Evolutionary conservation across 2,797 vertebrate genomes (phyloP).

Genomic region (Meda fulgida): DNA sequence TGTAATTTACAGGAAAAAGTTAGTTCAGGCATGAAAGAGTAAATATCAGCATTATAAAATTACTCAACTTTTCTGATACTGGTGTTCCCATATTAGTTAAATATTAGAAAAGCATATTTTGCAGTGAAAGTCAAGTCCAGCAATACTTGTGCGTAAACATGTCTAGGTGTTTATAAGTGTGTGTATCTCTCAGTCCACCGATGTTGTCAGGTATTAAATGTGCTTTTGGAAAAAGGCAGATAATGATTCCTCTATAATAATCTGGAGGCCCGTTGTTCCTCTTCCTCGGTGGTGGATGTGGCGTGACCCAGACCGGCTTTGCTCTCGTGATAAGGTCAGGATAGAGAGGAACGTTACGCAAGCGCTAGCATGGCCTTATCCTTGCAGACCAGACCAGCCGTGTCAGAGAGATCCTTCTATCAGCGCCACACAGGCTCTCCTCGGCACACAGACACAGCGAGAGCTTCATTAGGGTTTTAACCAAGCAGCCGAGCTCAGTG

Average conservation of each 20-base stretch:
- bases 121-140: neutral
- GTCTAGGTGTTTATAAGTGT: constrained; percentile 25
- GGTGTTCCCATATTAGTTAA: too few species aligned
- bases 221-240: constrained; percentile 72
- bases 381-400: constrained; percentile 76
- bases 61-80: too few species aligned
- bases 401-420: constrained; percentile 87
- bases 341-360: constrained; percentile 73
- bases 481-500: constrained; percentile 58
- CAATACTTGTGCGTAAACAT: neutral
- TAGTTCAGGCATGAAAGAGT: too few species aligned
- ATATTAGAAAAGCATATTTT: too few species aligned
- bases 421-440: constrained; percentile 83
- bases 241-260: constrained; percentile 80
- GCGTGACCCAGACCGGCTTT: constrained; percentile 82
- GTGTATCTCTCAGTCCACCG: constrained; percentile 60
- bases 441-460: constrained; percentile 81
- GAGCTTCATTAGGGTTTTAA: constrained; percentile 88
- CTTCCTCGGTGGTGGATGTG: constrained; percentile 77
- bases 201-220: constrained; percentile 79
- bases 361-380: constrained; percentile 79
- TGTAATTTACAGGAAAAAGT: too few species aligned
- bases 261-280: constrained; percentile 75
- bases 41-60: too few species aligned
- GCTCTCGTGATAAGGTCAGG: constrained; percentile 84